These are phyloP conservation scores for Arvicanthis niloticus DNA, from an alignment of 2,113 vertebrate genomes.

Conservation along the genomic window DNA sequence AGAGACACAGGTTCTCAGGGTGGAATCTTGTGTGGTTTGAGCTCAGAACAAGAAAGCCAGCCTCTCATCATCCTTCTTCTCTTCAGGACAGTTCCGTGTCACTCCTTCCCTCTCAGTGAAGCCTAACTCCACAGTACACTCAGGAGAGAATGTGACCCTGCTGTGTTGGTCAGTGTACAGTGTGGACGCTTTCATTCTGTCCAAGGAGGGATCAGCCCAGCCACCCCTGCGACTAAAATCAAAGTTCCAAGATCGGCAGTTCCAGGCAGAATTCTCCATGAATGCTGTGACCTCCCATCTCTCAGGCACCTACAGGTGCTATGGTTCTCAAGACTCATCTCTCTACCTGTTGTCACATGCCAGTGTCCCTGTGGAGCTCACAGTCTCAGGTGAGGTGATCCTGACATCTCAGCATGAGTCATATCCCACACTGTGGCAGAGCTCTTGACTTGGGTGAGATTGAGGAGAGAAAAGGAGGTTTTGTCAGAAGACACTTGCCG, in stretches of 20 bases:
- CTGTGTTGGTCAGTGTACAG: not conserved
- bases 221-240: not conserved
- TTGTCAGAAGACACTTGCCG: slow-evolving; percentile 65
- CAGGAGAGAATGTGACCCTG: not conserved
- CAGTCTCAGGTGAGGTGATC: not conserved
- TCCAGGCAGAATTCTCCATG: not conserved
- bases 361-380: not conserved
- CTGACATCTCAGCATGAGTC: not conserved
- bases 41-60: not conserved
- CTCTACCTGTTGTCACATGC: not conserved
- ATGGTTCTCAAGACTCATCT: not conserved
- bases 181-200: not conserved
- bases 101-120: not conserved
- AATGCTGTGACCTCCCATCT: not conserved
- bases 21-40: rapidly evolving
- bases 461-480: not conserved
- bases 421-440: rapidly evolving
- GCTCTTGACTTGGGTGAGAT: rapidly evolving
- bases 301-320: not conserved
- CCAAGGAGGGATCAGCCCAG: not conserved
- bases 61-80: not conserved
- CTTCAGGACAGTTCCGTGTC: not conserved
- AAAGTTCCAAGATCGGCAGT: rapidly evolving
- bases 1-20: too few relatives aligned
- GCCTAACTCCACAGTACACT: not conserved